A percentile compares a stretch with the other conserved stretches of the same genome.
These are phyloP conservation scores for Acomys russatus DNA, from an alignment of 2,797 vertebrate genomes.

Conservation along the genomic window DNA sequence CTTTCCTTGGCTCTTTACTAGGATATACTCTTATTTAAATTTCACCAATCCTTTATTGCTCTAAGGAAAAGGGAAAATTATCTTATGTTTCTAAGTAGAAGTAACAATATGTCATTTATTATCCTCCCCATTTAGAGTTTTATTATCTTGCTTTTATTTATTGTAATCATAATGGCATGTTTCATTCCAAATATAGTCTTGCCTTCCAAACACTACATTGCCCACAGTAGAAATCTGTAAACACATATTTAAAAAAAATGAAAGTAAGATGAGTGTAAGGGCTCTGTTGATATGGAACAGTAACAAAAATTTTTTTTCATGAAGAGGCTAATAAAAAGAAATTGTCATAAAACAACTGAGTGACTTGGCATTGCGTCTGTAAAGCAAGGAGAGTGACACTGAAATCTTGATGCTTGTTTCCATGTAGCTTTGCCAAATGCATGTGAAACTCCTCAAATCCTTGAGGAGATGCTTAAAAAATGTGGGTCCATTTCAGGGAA, in stretches of 20 bases:
- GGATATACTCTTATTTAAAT: not conserved
- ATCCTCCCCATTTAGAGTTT: not conserved
- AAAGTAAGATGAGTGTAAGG: not conserved
- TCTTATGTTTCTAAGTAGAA: slow-evolving; percentile 12
- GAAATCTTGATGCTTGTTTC: not conserved
- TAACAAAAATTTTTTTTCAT: not conserved
- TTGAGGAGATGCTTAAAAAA: not conserved
- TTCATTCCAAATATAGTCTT: not conserved
- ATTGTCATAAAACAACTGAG: not conserved
- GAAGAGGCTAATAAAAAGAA: not conserved
- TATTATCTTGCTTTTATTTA: slow-evolving; percentile 29
- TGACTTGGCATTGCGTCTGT: not conserved
- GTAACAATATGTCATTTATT: not conserved
- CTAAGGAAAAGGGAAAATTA: not conserved
- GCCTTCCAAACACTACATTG: not conserved
- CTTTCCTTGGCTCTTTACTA: not conserved
- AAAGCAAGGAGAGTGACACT: not conserved
- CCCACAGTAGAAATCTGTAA: not conserved
- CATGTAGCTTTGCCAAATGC: not conserved
- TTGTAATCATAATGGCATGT: not conserved
- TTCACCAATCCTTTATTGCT: not conserved
- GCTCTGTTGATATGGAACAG: not conserved
- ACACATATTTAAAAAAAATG: not conserved
- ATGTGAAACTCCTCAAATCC: not conserved
- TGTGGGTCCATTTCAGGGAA: not conserved